Conservation (phyloP, 2,888 invertebrate species). For the Trichopoda pennipes region DNA sequence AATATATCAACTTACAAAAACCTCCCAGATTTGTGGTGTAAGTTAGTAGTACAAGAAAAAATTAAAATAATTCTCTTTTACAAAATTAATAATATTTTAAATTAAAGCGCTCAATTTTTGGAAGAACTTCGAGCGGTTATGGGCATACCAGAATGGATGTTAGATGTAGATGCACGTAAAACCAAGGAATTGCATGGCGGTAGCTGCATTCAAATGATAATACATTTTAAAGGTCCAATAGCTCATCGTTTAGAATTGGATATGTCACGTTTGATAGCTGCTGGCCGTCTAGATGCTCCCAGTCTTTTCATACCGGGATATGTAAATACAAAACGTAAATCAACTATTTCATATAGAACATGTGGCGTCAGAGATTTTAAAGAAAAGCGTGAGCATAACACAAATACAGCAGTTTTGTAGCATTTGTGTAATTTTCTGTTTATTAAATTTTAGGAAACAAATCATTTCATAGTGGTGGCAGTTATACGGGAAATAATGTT, state of each 20-base stretch:
- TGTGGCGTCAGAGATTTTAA: conserved; percentile 89
- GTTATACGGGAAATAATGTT: conserved; percentile 67
- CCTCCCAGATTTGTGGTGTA: conserved; percentile 94
- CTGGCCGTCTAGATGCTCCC: conserved; percentile 88
- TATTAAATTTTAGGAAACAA: conserved; percentile 71
- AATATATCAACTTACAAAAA: conserved; percentile 92
- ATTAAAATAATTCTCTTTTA: background rate
- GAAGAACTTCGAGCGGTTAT: conserved; percentile 89
- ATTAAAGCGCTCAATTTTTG: conserved; percentile 89
- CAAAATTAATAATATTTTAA: background rate
- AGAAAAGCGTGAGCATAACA: conserved; percentile 83
- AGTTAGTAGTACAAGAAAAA: conserved; percentile 72
- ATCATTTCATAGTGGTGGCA: conserved; percentile 68
- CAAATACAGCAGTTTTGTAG: background rate
- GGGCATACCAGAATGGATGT: conserved; percentile 95
- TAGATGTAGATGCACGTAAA: conserved; percentile 90
- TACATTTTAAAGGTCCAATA: conserved; percentile 92
- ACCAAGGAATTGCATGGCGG: conserved; percentile 89
- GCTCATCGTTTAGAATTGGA: conserved; percentile 90
- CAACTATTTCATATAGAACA: conserved; percentile 87
- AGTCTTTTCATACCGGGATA: conserved; percentile 90
- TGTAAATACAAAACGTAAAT: conserved; percentile 86
- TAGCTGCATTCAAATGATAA: conserved; percentile 90
- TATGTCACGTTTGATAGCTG: conserved; percentile 87
- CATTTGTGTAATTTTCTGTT: background rate